Percentiles rank a stretch among this genome's conserved stretches.
These are phyloP conservation scores for Lordiphosa fenestrarum DNA, from an alignment of 2,888 invertebrate species.

Conservation along the genomic window DNA sequence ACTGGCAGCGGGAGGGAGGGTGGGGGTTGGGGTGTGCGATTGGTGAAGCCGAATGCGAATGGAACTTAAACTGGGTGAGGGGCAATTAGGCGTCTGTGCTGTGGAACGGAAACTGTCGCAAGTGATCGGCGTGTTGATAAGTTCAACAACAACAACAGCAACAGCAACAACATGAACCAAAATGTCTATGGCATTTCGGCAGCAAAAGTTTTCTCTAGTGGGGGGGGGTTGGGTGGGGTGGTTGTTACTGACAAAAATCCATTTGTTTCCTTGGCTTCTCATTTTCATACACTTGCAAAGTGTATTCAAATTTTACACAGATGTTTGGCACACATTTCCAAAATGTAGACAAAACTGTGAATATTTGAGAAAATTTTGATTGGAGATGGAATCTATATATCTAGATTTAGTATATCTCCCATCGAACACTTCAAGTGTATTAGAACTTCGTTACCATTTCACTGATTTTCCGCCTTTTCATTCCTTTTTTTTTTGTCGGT, in stretches of 20 bases:
- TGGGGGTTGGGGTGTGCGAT: neutral
- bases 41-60: slow-evolving; percentile 19
- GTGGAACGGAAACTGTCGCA: slow-evolving; percentile 76
- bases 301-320: neutral
- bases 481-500: slow-evolving; percentile 13
- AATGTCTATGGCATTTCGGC: slow-evolving; percentile 55
- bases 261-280: slow-evolving; percentile 37
- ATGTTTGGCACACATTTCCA: too few relatives aligned
- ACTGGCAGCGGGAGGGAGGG: slow-evolving; percentile 21
- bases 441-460: neutral
- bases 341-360: too few relatives aligned
- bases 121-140: slow-evolving; percentile 76
- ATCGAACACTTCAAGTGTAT: neutral
- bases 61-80: slow-evolving; percentile 28
- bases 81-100: slow-evolving; percentile 43
- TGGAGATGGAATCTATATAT: too few relatives aligned
- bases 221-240: slow-evolving; percentile 21
- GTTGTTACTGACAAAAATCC: slow-evolving; percentile 36
- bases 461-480: slow-evolving; percentile 1
- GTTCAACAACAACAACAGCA: slow-evolving; percentile 47
- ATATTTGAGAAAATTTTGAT: too few relatives aligned
- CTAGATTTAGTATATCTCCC: too few relatives aligned
- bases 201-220: slow-evolving; percentile 28
- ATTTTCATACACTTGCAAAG: slow-evolving; percentile 28
- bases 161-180: slow-evolving; percentile 28